Evolutionary conservation across 1,140 invertebrate species (phyloP).

Genomic region (Temnothorax longispinosus): DNA sequence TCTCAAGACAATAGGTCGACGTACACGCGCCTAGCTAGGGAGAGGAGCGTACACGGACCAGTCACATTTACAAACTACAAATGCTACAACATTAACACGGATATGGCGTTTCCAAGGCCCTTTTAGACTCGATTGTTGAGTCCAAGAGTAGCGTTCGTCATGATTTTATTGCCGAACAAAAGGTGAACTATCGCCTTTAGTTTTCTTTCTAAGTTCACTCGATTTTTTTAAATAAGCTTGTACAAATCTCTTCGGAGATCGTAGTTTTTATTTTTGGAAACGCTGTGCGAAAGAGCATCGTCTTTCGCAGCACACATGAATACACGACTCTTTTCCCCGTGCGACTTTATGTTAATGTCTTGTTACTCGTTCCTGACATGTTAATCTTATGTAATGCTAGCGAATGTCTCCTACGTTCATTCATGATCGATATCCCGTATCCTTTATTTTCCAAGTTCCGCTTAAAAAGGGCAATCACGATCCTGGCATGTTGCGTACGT

Average conservation of each 20-base stretch:
- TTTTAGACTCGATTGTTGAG: neutral
- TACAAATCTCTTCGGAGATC: neutral
- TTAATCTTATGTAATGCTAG: conserved; percentile 71
- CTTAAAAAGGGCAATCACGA: conserved; percentile 62
- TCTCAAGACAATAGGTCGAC: conserved; percentile 64
- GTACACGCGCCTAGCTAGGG: conserved; percentile 67
- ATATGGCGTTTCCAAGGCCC: neutral
- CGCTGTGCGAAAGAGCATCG: neutral
- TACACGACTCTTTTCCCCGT: neutral
- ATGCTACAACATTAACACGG: neutral
- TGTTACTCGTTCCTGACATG: conserved; percentile 44
- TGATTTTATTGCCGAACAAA: neutral
- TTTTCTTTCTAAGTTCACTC: neutral
- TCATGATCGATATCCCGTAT: conserved; percentile 66
- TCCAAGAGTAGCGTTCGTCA: neutral
- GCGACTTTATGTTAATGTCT: conserved; percentile 45
- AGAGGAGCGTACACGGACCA: conserved; percentile 73
- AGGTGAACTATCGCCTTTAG: neutral
- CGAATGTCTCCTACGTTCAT: conserved; percentile 72
- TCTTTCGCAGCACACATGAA: conserved; percentile 19
- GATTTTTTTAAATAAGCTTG: neutral
- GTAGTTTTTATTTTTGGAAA: neutral
- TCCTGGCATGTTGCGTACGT: conserved; percentile 39
- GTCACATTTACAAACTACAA: conserved; percentile 56
- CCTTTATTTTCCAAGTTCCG: conserved; percentile 63